Base-by-base conservation (phyloP, 1,140 invertebrate genomes). In the Bombyx mori region DNA sequence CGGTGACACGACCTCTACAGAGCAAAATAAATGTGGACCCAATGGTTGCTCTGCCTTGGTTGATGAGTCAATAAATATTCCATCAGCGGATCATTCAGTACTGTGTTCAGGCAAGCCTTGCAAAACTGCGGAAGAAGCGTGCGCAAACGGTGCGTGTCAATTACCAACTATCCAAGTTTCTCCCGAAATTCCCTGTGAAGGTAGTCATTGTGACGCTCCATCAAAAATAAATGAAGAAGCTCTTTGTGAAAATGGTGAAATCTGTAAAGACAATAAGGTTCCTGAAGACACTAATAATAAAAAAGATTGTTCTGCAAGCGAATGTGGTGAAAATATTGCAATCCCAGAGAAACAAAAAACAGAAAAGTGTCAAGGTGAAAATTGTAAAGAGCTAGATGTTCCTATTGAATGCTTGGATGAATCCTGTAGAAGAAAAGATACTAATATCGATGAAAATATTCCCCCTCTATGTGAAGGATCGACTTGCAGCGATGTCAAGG, bases 401-500 rank as follows among this genome's bases (percentile, higher is more conserved):
- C 44, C 52, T 61, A 61, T 60, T 47, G 64, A 75, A 60, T 86
- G 83, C 61, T 58, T 18, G 26, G 78, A 69, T 44, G 75, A 76
- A 63, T 65, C 56, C n/a, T 86, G 83, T 61, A 66, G 63, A 64
- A 67, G 63, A 53, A 74, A 75, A 58, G 77, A 79, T 62, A 43
- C 56, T 57, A 7, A 69, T 45, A 65, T 74, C 54, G 58, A 52
- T 52, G 61, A 73, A 49, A 54, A 52, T 53, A 63, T 65, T 44
- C 6, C 65, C 54, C 10, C 54, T 35, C 54, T 75, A 73, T 66
- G 52, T 56, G 63, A 52, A 54, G 51, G 57, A 61, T 57, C 12
- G 18, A 54, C 9, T 44, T 54, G 60, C 54, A 49, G n/a, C 49
- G 56, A 64, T 35, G 4, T 47, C 44, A 43, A 54, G 5, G 52